These are phyloP conservation scores for Morpho achilles DNA, from an alignment of 2,888 invertebrate genomes.

Conservation along the genomic window DNA sequence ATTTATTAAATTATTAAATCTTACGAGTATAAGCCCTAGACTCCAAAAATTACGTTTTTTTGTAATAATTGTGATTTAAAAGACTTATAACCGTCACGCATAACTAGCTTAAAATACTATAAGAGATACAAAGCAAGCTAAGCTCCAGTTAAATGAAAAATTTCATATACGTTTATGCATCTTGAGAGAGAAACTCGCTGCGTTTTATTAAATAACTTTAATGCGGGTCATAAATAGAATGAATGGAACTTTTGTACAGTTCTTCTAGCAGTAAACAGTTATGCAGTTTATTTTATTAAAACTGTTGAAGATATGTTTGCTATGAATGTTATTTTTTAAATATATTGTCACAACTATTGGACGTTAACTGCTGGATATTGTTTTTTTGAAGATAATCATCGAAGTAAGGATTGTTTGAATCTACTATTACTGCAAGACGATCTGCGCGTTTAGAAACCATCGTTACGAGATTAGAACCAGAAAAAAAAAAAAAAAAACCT, in stretches of 20 bases:
- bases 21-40: too few species aligned
- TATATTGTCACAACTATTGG: not conserved
- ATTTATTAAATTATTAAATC: too few species aligned
- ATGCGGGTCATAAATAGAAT: constrained; percentile 28
- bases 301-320: constrained; percentile 6
- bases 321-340: not conserved
- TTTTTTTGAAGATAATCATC: too few species aligned
- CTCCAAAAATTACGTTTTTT: too few species aligned
- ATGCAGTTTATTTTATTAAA: constrained; percentile 20
- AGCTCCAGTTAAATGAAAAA: constrained; percentile 15
- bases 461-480: too few species aligned
- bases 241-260: constrained; percentile 27
- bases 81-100: too few species aligned
- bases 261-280: constrained; percentile 16
- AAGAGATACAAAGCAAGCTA: not conserved
- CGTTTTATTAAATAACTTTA: constrained; percentile 30
- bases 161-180: constrained; percentile 17
- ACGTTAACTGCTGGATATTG: too few species aligned
- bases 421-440: too few species aligned
- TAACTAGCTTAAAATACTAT: not conserved
- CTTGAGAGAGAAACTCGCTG: constrained; percentile 25
- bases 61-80: too few species aligned
- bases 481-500: too few species aligned
- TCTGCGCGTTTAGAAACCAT: too few species aligned
- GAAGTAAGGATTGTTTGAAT: too few species aligned